phyloP scores from a whole-genome alignment of 2,888 invertebrate species.

The Stenchaetothrips biformis region DNA sequence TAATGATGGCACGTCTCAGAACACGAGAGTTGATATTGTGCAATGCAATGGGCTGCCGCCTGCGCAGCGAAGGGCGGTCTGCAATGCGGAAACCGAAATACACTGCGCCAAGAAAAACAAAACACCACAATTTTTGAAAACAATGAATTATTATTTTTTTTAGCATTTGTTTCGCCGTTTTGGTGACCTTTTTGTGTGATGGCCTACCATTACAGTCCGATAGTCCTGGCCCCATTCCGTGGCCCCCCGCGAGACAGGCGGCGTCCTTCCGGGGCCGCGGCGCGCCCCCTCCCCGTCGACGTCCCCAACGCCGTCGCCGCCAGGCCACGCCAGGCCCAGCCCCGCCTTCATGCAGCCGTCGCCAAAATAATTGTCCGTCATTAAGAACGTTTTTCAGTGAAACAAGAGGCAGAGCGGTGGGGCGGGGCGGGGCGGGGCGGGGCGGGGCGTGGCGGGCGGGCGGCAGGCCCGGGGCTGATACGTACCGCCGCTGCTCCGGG shows the following conservation, averaged over 20 bases:
- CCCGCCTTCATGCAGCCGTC: background rate
- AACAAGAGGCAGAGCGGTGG: background rate
- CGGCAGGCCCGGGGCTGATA: background rate
- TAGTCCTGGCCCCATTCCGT: background rate
- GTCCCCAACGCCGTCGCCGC: too few relatives aligned
- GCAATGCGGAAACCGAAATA: too few relatives aligned
- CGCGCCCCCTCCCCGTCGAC: background rate
- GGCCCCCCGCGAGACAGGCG: background rate
- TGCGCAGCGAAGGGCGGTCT: too few relatives aligned
- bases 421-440: background rate
- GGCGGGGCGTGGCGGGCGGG: too few relatives aligned
- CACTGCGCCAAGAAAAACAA: too few relatives aligned
- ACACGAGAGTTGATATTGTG: too few relatives aligned
- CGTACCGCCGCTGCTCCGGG: background rate
- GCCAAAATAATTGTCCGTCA: conserved; percentile 21
- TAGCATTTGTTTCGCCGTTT: too few relatives aligned
- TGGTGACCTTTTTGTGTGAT: too few relatives aligned
- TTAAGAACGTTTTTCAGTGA: conserved; percentile 13
- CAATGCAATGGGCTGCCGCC: background rate
- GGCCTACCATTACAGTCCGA: too few relatives aligned
- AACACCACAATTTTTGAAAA: too few relatives aligned
- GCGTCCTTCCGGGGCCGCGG: background rate
- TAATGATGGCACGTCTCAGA: too few relatives aligned
- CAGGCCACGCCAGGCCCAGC: background rate
- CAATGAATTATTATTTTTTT: too few relatives aligned